These are phyloP conservation scores for Amphipyra berbera DNA, from an alignment of 2,888 invertebrate genomes.

Conservation along the genomic window DNA sequence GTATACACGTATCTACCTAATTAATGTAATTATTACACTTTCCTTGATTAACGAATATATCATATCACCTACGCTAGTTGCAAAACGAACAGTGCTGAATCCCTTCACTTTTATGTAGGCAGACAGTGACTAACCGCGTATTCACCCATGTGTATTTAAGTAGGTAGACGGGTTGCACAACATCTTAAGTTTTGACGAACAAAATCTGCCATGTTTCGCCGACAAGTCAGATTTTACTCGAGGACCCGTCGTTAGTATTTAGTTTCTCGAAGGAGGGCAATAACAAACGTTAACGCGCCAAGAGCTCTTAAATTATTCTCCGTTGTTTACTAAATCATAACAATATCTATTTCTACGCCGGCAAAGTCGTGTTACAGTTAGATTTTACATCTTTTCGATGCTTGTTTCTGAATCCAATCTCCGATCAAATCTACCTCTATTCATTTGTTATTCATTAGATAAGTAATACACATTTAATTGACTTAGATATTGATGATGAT, in stretches of 20 bases:
- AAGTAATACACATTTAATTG: constrained; percentile 8
- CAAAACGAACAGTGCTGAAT: constrained; percentile 48
- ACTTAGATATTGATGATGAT: constrained; percentile 1
- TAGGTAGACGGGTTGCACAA: constrained; percentile 49
- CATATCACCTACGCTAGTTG: constrained; percentile 48
- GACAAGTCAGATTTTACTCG: neutral
- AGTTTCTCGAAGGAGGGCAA: constrained; percentile 17
- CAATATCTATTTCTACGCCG: constrained; percentile 27
- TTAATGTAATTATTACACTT: constrained; percentile 35
- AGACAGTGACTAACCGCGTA: constrained; percentile 56
- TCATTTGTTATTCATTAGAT: neutral
- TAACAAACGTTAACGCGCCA: constrained; percentile 26
- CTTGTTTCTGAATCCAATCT: neutral
- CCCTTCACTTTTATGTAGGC: constrained; percentile 64
- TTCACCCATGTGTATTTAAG: constrained; percentile 46
- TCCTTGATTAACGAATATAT: constrained; percentile 45
- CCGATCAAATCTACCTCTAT: too few species aligned
- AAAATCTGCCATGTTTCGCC: neutral
- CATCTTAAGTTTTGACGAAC: constrained; percentile 39
- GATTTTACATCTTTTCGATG: constrained; percentile 7
- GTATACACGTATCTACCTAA: constrained; percentile 1
- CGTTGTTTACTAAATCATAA: constrained; percentile 27
- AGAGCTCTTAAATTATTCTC: constrained; percentile 19
- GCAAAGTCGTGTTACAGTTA: neutral
- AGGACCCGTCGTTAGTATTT: constrained; percentile 22